A percentile compares a stretch with the other conserved stretches of the same genome.
Conservation (phyloP, 2,797 vertebrate species). For the Lithobates sylvaticus region DNA sequence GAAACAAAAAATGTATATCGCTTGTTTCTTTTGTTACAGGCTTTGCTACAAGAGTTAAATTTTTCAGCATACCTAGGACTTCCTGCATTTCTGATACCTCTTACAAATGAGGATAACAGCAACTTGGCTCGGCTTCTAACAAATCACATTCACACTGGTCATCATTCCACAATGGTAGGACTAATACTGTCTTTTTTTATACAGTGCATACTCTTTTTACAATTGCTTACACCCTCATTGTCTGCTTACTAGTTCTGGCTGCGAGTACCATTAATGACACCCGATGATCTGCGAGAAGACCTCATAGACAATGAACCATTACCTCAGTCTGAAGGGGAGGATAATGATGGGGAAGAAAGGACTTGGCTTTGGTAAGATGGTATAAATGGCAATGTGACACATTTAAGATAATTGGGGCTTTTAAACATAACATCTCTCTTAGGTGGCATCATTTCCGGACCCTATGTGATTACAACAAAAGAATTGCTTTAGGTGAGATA, state of each 20-base stretch:
- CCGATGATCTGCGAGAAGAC: conserved; percentile 86
- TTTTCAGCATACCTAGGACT: conserved; percentile 92
- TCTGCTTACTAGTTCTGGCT: conserved; percentile 86
- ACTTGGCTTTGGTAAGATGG: conserved; percentile 87
- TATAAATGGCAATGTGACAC: background rate
- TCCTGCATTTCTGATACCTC: conserved; percentile 88
- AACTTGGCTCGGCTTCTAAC: conserved; percentile 89
- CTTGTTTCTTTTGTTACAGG: conserved; percentile 71
- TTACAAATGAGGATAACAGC: conserved; percentile 83
- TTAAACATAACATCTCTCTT: conserved; percentile 16
- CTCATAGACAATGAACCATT: conserved; percentile 84
- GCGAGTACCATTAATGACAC: conserved; percentile 83
- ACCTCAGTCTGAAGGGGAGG: conserved; percentile 75
- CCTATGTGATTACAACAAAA: conserved; percentile 94
- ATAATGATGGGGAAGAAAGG: conserved; percentile 83
- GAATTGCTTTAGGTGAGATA: conserved; percentile 88
- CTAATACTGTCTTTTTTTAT: background rate
- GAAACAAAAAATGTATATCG: too few species aligned
- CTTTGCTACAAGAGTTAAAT: conserved; percentile 89
- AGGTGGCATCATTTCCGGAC: conserved; percentile 95
- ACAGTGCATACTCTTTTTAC: background rate
- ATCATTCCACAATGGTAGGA: conserved; percentile 90
- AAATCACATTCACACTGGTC: conserved; percentile 91
- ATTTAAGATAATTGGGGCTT: background rate
- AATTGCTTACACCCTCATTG: background rate